Conservation (phyloP, 64 coral and sea anemone species). For the Cladopsammia gracilis region DNA sequence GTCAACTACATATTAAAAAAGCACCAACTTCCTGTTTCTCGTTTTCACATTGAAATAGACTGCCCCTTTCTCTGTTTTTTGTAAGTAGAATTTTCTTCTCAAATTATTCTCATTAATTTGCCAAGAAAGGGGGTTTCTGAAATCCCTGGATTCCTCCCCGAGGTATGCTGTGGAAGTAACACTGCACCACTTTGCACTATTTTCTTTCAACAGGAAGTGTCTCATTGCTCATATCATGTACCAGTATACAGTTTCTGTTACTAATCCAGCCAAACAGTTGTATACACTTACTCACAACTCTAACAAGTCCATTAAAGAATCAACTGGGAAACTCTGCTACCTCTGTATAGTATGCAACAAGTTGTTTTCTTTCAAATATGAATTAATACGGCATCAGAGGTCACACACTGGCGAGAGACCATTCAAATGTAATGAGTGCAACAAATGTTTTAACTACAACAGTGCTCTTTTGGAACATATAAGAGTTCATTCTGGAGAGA, state of each 20-base stretch:
- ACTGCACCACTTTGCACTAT: too few species aligned
- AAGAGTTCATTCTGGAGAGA: background rate
- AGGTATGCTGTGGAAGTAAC: too few species aligned
- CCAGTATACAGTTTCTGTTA: background rate
- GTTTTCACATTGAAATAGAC: too few species aligned
- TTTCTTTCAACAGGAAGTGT: background rate
- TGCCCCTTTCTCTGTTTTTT: too few species aligned
- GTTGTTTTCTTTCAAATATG: background rate
- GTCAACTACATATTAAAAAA: too few species aligned
- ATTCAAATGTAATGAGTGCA: background rate
- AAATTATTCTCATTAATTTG: too few species aligned
- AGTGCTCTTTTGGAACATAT: slow-evolving; percentile 11
- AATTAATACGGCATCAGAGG: background rate
- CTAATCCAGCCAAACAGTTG: background rate
- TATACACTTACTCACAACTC: background rate
- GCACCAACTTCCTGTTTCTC: too few species aligned
- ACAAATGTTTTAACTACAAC: background rate
- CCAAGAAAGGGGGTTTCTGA: too few species aligned
- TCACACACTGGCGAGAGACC: background rate
- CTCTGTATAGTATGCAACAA: background rate
- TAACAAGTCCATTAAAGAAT: background rate
- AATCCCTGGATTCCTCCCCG: too few species aligned
- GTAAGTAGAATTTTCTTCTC: too few species aligned
- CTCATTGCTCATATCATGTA: background rate
- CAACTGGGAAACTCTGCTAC: background rate